Conservation (phyloP, 1,140 invertebrate genomes). For the Panagrolaimus sp. region DNA sequence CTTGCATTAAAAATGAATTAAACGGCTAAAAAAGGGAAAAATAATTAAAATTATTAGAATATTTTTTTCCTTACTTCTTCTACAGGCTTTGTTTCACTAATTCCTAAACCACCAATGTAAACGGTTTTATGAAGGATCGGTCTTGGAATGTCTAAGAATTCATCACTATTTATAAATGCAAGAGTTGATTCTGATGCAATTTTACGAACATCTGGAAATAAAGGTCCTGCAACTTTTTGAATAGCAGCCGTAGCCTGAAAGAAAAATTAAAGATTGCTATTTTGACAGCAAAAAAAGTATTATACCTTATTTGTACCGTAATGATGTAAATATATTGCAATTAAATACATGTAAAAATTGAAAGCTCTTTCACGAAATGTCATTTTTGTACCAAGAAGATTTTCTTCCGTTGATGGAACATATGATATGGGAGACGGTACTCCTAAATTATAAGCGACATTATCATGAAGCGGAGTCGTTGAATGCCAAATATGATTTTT, state of each 20-base stretch:
- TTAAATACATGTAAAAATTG: constrained; percentile 30
- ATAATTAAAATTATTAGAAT: background rate
- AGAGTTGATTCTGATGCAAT: constrained; percentile 32
- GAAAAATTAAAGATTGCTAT: background rate
- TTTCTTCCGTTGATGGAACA: constrained; percentile 33
- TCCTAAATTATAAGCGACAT: constrained; percentile 24
- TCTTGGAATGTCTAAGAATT: constrained; percentile 36
- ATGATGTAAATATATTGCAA: constrained; percentile 19
- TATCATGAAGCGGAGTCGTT: constrained; percentile 14
- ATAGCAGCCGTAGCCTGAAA: constrained; percentile 13
- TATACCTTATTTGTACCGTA: constrained; percentile 32
- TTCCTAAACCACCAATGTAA: constrained; percentile 34
- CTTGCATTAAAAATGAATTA: constrained; percentile 20
- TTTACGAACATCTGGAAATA: constrained; percentile 31
- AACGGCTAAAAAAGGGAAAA: constrained; percentile 6
- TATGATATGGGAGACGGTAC: constrained; percentile 29
- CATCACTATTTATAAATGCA: constrained; percentile 31
- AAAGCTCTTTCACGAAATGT: constrained; percentile 26
- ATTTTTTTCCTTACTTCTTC: background rate
- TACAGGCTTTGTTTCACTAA: constrained; percentile 11
- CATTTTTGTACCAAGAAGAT: constrained; percentile 26
- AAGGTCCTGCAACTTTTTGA: constrained; percentile 1
- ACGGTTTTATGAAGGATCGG: constrained; percentile 29
- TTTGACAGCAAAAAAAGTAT: background rate
- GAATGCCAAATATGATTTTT: constrained; percentile 31